Conservation (phyloP, 1,140 invertebrate species). For the Drosophila nigrodunni region DNA sequence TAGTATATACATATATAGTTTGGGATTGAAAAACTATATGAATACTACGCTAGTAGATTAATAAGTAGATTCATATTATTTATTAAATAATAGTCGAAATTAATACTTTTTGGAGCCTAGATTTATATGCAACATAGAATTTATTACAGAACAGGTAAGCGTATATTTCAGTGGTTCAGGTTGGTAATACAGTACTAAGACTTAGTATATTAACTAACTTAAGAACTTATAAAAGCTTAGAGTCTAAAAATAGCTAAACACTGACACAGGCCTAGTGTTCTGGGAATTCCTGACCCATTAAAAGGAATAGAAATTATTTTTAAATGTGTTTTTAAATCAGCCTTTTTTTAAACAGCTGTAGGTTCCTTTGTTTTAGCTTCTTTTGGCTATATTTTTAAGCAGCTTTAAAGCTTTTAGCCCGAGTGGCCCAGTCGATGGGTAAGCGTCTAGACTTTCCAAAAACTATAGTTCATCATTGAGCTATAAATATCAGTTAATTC, state of each 20-base stretch:
- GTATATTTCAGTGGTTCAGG: too few species aligned
- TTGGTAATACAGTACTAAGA: too few species aligned
- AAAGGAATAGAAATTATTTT: neutral
- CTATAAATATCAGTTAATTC: conserved; percentile 72
- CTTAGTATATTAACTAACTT: too few species aligned
- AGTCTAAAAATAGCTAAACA: too few species aligned
- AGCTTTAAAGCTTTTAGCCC: conserved; percentile 1
- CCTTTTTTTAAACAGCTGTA: neutral
- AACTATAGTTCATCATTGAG: conserved; percentile 41
- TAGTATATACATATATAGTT: too few species aligned
- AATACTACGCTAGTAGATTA: too few species aligned
- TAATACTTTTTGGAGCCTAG: too few species aligned
- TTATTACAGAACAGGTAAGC: too few species aligned
- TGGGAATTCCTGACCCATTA: neutral
- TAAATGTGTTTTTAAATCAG: neutral
- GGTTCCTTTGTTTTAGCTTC: neutral
- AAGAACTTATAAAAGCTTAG: too few species aligned
- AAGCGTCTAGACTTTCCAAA: conserved; percentile 60
- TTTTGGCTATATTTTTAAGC: neutral
- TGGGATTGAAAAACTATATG: neutral
- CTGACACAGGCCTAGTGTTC: neutral
- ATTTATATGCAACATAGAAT: too few species aligned
- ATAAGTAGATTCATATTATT: neutral
- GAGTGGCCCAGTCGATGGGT: neutral
- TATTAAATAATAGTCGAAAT: neutral